Evolutionary conservation across 30 jellyfish, hydroid and myxozoan species (phyloP), one percentile per base, ranked within the genome.

Genomic region (Turritopsis dohrnii): DNA sequence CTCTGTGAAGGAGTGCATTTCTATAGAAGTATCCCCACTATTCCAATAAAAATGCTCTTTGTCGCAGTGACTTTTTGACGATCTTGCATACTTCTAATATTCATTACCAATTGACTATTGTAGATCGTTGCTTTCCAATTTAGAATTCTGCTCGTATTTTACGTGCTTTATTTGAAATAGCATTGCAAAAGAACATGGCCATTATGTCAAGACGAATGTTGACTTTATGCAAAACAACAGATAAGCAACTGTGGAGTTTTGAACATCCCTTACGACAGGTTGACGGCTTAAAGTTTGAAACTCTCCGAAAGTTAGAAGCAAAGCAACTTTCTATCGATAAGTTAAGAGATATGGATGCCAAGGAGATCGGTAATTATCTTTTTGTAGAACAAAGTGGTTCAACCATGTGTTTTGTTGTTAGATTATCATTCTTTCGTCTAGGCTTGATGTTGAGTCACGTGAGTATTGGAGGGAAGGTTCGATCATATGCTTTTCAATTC

Each of bases 251-350:
- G 53, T 95, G 99, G 99, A 94, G 86, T 28, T 85, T 69, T 79
- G 99, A 95, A 74, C 99, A 95, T 79, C 99, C 99, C 0, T 79
- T 95, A 21, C 93, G 94, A 22, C 99, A 95, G 65, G 87, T 82
- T 72, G 96, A 91, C 21, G 97, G 95, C 54, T 28, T 93, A 79
- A 86, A 88, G 17, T 88, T 89, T 71, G 97, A 94, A 53, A 73
- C 80, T 25, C 53, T 94, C 85, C 88, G 85, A 29, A 94, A 94
- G 72, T n/a, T 94, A 74, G 99, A 89, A 84, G 84, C 85, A 9
- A 86, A 86, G 75, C 82, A 84, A 54, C 31, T 94, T 84, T 83
- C 95, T 8, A 82, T 94, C n/a, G 99, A 89, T 53, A 88, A 88
- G 52, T 23, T 94, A 90, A 84, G 89, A 52, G 99, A 94, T 18